Evolutionary conservation across 2,888 invertebrate genomes (phyloP).

Genomic region (Lycocerus yunnanus): DNA sequence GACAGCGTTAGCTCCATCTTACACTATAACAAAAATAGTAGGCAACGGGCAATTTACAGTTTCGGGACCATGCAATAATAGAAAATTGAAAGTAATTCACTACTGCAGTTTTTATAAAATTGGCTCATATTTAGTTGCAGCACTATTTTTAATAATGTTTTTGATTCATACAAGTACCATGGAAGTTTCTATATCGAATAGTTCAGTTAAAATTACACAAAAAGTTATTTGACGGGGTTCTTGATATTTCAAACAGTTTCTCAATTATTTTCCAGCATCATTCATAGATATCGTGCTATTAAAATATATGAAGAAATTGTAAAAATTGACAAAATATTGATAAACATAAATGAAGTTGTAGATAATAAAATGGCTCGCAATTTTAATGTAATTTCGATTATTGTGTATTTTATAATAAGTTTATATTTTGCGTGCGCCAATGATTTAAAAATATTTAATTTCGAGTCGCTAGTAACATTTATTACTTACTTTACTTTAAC

Average conservation of each 20-base stretch:
- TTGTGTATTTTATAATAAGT: background rate
- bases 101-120: no score
- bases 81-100: no score
- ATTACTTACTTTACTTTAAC: background rate
- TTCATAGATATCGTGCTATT: background rate
- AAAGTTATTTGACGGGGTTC: background rate
- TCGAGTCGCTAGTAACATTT: background rate
- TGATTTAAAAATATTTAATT: background rate
- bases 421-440: background rate
- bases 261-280: background rate
- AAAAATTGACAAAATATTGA: background rate
- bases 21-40: no score
- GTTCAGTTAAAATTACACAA: background rate
- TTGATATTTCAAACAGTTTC: background rate
- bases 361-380: background rate
- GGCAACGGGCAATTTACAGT: no score
- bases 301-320: background rate
- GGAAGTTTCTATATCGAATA: background rate
- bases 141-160: no score
- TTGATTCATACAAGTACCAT: no score
- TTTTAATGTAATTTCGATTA: background rate
- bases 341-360: background rate
- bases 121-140: no score
- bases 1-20: no score
- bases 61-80: no score